Conservation (phyloP, 2,113 vertebrate species). For the Physeter macrocephalus region DNA sequence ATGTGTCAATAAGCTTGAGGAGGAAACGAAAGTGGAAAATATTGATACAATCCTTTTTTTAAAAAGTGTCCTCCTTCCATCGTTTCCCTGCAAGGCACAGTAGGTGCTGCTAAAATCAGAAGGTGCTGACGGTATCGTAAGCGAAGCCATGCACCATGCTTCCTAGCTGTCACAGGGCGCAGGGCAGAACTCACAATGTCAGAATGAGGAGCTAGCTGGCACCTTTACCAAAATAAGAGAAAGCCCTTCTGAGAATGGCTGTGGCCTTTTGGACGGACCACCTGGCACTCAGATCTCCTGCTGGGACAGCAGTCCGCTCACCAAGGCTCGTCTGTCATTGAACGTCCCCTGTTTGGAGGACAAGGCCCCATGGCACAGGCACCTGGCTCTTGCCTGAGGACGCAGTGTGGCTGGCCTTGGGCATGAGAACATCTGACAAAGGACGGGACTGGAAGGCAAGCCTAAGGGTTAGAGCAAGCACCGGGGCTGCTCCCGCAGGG, state of each 20-base stretch:
- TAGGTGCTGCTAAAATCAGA: not conserved
- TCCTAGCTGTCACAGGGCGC: not conserved
- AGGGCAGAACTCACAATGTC: not conserved
- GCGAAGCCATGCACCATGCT: not conserved
- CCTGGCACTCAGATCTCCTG: not conserved
- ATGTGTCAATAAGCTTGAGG: not conserved
- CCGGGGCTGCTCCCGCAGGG: not conserved
- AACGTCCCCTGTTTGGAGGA: not conserved
- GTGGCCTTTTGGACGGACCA: not conserved
- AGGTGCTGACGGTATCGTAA: not conserved
- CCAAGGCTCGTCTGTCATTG: not conserved
- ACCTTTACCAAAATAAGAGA: not conserved
- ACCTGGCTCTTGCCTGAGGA: not conserved
- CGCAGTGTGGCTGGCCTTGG: not conserved
- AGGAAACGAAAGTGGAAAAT: not conserved
- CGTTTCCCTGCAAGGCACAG: not conserved
- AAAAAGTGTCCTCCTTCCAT: not conserved
- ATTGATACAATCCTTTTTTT: not conserved
- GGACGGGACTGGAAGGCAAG: not conserved
- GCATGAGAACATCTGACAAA: fast-evolving
- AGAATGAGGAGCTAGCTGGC: not conserved
- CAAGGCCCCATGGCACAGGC: not conserved
- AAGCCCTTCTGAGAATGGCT: not conserved
- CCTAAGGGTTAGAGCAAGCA: not conserved
- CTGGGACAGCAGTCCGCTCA: not conserved